A percentile compares a stretch with the other conserved stretches of the same genome.
These are phyloP conservation scores for Chaitophorus viminalis DNA, from an alignment of 2,888 invertebrate species.

Conservation along the genomic window DNA sequence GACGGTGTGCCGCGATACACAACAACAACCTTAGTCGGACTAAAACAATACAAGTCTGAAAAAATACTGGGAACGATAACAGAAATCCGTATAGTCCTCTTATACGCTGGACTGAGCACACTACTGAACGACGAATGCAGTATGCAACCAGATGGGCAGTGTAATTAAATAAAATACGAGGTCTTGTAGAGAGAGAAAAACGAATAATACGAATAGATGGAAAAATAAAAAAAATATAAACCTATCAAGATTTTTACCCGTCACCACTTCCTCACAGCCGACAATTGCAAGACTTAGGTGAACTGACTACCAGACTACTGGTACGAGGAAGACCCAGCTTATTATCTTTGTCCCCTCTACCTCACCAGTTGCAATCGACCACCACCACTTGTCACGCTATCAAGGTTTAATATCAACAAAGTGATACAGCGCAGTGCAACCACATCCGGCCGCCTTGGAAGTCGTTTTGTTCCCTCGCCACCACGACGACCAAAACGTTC, in stretches of 20 bases:
- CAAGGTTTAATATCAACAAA: background rate
- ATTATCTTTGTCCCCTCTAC: conserved; percentile 24
- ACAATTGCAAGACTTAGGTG: background rate
- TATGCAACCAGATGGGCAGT: background rate
- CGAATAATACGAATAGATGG: background rate
- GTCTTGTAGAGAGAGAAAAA: background rate
- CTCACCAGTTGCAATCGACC: background rate
- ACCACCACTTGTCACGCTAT: background rate
- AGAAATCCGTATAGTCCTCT: background rate
- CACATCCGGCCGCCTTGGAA: background rate
- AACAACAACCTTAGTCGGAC: background rate
- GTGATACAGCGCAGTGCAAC: conserved; percentile 16
- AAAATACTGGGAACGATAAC: background rate
- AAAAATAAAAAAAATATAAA: background rate
- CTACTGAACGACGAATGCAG: background rate
- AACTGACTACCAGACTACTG: too few species aligned
- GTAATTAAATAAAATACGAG: conserved; percentile 45
- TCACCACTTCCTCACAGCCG: conserved; percentile 42
- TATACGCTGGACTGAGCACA: background rate
- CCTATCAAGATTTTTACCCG: background rate
- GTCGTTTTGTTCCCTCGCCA: background rate
- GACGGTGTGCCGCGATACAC: background rate
- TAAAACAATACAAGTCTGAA: background rate
- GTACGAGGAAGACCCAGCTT: background rate
- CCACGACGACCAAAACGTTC: background rate